A percentile compares a stretch with the other conserved stretches of the same genome.
These are phyloP conservation scores for Corythoichthys intestinalis DNA, from an alignment of 2,113 vertebrate species.

Conservation along the genomic window DNA sequence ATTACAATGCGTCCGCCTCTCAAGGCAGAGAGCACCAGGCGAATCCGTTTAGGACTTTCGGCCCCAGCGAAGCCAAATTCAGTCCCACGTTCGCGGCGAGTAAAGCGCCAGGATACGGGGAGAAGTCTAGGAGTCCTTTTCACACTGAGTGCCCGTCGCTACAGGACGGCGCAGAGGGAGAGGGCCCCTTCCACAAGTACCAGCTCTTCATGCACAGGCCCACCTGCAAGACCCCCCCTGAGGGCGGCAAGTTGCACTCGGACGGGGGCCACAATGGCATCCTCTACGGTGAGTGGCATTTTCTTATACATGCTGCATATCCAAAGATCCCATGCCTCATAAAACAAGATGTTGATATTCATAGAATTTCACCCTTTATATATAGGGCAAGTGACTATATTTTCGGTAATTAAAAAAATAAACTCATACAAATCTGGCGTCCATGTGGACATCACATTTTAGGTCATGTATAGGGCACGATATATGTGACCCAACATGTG, in stretches of 20 bases:
- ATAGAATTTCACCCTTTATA: not conserved
- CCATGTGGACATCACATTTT: too few species aligned
- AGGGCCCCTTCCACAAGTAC: slow-evolving; percentile 87
- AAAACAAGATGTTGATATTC: not conserved
- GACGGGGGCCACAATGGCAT: slow-evolving; percentile 86
- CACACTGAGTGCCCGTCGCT: slow-evolving; percentile 84
- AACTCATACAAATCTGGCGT: too few species aligned
- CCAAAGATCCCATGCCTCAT: not conserved
- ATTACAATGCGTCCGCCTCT: slow-evolving; percentile 83
- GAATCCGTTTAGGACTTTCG: slow-evolving; percentile 94
- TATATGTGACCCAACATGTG: too few species aligned
- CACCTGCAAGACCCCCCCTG: slow-evolving; percentile 88
- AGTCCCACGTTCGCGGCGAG: slow-evolving; percentile 85
- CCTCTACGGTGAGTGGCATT: slow-evolving; percentile 85
- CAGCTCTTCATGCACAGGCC: slow-evolving; percentile 89
- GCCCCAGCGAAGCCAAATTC: slow-evolving; percentile 86
- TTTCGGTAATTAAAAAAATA: too few species aligned
- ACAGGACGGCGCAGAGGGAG: slow-evolving; percentile 69
- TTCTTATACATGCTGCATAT: not conserved
- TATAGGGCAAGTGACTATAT: too few species aligned
- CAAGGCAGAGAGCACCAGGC: slow-evolving; percentile 83
- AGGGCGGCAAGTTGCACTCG: slow-evolving; percentile 83
- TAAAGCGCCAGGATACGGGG: slow-evolving; percentile 89
- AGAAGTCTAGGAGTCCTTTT: slow-evolving; percentile 83
- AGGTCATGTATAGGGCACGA: too few species aligned